Evolutionary conservation across 1,140 invertebrate genomes (phyloP).

Genomic region (Caenorhabditis remanei): DNA sequence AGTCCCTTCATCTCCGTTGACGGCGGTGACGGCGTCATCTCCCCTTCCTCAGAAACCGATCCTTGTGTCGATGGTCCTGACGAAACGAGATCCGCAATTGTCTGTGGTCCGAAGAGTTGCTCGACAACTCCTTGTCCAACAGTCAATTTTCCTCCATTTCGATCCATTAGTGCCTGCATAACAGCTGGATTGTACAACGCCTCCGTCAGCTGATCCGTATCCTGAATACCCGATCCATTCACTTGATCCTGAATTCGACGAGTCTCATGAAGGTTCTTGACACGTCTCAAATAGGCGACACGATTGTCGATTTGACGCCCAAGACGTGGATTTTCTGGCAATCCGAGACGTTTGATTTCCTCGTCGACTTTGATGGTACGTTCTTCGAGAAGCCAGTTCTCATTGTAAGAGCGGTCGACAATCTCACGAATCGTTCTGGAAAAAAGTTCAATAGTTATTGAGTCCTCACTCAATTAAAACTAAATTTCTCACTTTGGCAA

Average conservation of each 20-base stretch:
- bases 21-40: background rate
- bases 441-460: background rate
- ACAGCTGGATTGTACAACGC: background rate
- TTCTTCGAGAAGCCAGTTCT: constrained; percentile 9
- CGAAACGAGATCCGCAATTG: background rate
- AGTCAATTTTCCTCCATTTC: constrained; percentile 29
- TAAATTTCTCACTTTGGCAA: constrained; percentile 52
- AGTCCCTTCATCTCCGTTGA: background rate
- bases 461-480: background rate
- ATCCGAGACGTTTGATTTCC: constrained; percentile 58
- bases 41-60: background rate
- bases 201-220: background rate
- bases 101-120: background rate
- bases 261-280: constrained; percentile 59
- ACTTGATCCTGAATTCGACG: constrained; percentile 53
- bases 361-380: constrained; percentile 49
- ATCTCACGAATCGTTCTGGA: constrained; percentile 58
- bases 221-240: background rate
- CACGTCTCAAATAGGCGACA: constrained; percentile 58
- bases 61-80: no score
- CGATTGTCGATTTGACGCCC: constrained; percentile 60
- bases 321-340: constrained; percentile 57
- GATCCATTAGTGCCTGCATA: constrained; percentile 32
- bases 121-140: constrained; percentile 13
- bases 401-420: constrained; percentile 58